phyloP scores from a whole-genome alignment of 2,888 invertebrate species.

The Alloscopus bannaensis region DNA sequence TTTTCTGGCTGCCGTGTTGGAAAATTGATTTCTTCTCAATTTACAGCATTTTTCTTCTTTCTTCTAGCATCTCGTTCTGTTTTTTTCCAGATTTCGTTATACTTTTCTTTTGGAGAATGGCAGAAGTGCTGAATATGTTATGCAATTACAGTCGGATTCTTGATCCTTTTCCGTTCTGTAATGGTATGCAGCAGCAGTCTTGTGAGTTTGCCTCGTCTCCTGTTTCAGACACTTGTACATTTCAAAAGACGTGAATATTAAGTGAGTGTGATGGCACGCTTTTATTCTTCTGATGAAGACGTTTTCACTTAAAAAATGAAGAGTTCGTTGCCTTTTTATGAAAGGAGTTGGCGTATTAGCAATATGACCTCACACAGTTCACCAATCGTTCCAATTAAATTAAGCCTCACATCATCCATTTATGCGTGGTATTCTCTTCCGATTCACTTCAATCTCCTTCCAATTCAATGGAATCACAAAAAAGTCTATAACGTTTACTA shows the following conservation, averaged over 20 bases:
- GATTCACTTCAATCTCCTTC: neutral
- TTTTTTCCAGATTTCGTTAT: slow-evolving; percentile 27
- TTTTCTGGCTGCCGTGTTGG: slow-evolving; percentile 8
- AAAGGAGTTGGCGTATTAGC: neutral
- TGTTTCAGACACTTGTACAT: slow-evolving; percentile 40
- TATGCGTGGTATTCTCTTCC: slow-evolving; percentile 4
- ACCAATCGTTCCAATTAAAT: slow-evolving; percentile 48
- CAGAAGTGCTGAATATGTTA: slow-evolving; percentile 16
- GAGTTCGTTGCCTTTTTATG: slow-evolving; percentile 19
- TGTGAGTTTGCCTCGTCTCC: neutral
- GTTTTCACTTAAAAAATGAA: slow-evolving; percentile 62
- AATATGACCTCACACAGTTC: slow-evolving; percentile 39
- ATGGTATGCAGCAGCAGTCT: neutral
- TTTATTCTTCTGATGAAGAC: slow-evolving; percentile 55
- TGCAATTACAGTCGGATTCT: slow-evolving; percentile 22
- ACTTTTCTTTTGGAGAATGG: slow-evolving; percentile 20
- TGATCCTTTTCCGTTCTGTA: neutral
- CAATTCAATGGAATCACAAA: slow-evolving; percentile 6
- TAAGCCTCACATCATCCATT: slow-evolving; percentile 35
- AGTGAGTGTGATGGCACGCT: neutral
- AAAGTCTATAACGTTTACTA: neutral
- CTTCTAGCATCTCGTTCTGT: slow-evolving; percentile 6
- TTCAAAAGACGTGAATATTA: slow-evolving; percentile 13
- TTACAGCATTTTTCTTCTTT: slow-evolving; percentile 26
- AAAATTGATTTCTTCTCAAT: slow-evolving; percentile 54